Evolutionary conservation across 1,140 invertebrate genomes (phyloP).

Genomic region (Lamellibrachia luymesi): DNA sequence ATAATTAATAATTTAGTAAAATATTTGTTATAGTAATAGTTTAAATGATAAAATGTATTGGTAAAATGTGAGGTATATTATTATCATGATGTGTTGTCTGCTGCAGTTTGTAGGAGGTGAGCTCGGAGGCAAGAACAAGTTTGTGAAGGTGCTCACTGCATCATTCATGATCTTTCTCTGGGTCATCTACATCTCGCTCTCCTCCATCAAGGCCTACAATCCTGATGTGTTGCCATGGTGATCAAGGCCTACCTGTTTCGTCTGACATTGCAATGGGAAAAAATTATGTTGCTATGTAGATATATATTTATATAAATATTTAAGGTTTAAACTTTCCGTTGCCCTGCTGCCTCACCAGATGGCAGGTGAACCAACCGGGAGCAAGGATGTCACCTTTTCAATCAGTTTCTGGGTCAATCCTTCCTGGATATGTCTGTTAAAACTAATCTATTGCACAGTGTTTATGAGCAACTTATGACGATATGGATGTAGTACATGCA

Average conservation of each 20-base stretch:
- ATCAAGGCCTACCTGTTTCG: neutral
- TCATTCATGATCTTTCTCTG: slow-evolving; percentile 58
- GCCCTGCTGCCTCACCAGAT: neutral
- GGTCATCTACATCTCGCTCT: slow-evolving; percentile 60
- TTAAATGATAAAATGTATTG: neutral
- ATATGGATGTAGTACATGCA: neutral
- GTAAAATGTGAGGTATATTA: no score
- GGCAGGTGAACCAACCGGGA: neutral
- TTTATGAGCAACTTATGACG: neutral
- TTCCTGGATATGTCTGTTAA: slow-evolving; percentile 2
- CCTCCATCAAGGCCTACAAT: slow-evolving; percentile 57
- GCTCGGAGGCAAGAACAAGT: slow-evolving; percentile 41
- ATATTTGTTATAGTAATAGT: no score
- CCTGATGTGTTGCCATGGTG: slow-evolving; percentile 16
- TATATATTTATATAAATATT: slow-evolving; percentile 7
- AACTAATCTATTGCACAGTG: neutral
- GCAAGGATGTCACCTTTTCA: neutral
- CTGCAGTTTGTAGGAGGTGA: slow-evolving; percentile 50
- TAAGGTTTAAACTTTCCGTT: neutral
- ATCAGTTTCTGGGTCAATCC: neutral
- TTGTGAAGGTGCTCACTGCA: slow-evolving; percentile 42
- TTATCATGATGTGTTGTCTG: slow-evolving; percentile 9
- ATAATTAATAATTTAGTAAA: no score
- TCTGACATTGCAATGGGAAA: slow-evolving; percentile 3
- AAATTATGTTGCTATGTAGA: neutral